These are phyloP conservation scores for Limosa lapponica DNA, from an alignment of 2,797 vertebrate genomes.

Conservation along the genomic window DNA sequence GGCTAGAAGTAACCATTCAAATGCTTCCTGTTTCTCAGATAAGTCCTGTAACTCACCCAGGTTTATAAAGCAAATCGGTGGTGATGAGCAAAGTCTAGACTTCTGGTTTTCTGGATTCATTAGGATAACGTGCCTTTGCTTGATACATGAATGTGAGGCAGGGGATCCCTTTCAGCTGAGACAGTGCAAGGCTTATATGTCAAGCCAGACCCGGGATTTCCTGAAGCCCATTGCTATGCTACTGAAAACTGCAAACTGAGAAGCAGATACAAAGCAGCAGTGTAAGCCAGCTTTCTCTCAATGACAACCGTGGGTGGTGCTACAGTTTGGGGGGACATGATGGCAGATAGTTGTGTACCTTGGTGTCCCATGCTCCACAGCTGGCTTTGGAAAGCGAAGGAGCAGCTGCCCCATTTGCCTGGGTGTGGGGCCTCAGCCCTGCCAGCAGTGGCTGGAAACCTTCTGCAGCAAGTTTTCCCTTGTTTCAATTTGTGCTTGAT, in stretches of 20 bases:
- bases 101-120: neutral
- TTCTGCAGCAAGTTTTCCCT: neutral
- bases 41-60: neutral
- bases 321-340: neutral
- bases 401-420: neutral
- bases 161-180: neutral
- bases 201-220: neutral
- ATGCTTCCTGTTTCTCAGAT: neutral
- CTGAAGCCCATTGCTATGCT: neutral
- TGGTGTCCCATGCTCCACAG: accelerated
- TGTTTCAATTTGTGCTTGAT: neutral
- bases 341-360: neutral
- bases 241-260: neutral
- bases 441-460: neutral
- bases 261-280: neutral
- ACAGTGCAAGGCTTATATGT: neutral
- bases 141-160: accelerated
- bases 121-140: neutral
- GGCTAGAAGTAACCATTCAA: slow-evolving; percentile 6
- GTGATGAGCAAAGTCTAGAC: neutral
- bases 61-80: neutral
- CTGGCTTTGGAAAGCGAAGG: neutral
- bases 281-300: neutral
- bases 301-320: neutral
- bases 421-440: neutral